Evolutionary conservation across 2,797 vertebrate genomes (phyloP).

Genomic region (Eulemur albifrons): DNA sequence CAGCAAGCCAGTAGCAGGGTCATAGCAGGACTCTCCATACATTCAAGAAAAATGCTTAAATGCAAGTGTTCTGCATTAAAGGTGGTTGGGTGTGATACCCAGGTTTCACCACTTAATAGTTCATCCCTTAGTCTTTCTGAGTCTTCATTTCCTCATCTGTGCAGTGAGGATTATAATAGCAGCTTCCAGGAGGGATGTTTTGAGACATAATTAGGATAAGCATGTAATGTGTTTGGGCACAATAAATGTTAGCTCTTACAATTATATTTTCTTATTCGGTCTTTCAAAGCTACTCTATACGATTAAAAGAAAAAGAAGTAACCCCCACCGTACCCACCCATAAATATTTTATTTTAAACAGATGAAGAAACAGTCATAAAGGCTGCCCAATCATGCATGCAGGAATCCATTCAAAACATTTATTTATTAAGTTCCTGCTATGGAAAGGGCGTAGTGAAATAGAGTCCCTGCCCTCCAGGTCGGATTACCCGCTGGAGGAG

Average conservation of each 20-base stretch:
- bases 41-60: background rate
- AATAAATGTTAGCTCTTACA: background rate
- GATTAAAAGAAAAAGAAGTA: background rate
- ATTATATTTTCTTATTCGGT: background rate
- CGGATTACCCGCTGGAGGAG: background rate
- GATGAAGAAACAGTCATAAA: background rate
- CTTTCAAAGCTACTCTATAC: conserved; percentile 9
- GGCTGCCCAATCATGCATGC: background rate
- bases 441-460: background rate
- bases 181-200: background rate
- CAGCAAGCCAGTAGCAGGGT: background rate
- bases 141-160: background rate
- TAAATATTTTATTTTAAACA: conserved; percentile 37
- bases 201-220: background rate
- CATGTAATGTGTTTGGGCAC: background rate
- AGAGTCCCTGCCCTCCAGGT: background rate
- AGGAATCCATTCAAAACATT: conserved; percentile 22
- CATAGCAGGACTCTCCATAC: background rate
- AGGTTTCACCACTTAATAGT: fast-evolving
- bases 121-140: background rate
- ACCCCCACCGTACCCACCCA: background rate
- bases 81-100: background rate
- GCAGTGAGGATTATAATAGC: background rate
- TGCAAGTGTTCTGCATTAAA: too few species aligned
- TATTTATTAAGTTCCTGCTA: background rate